Percentiles rank a stretch among this genome's conserved stretches.
These are phyloP conservation scores for Polypedilum vanderplanki DNA, from an alignment of 1,140 invertebrate genomes.

Conservation along the genomic window DNA sequence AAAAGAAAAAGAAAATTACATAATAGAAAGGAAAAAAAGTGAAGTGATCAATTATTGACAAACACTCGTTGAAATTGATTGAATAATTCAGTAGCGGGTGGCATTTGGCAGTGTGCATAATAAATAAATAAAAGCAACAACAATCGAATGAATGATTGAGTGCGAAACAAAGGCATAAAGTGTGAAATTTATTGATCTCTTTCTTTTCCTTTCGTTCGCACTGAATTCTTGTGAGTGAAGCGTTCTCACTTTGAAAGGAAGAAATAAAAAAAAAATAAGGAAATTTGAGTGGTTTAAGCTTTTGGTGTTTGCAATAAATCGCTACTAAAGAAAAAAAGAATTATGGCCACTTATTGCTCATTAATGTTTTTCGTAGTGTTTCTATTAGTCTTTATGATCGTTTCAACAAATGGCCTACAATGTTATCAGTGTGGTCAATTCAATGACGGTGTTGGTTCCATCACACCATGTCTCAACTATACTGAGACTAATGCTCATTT, in stretches of 20 bases:
- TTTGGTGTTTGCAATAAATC: not conserved
- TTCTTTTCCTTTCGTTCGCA: too few species aligned
- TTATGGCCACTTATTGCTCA: conserved; percentile 21
- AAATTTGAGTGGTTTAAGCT: not conserved
- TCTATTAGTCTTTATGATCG: conserved; percentile 23
- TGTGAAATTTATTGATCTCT: conserved; percentile 2
- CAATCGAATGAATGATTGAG: too few species aligned
- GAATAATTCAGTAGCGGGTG: too few species aligned
- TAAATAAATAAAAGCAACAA: too few species aligned
- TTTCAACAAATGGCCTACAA: conserved; percentile 47
- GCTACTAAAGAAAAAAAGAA: not conserved
- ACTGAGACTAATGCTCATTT: conserved; percentile 53
- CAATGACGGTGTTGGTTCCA: conserved; percentile 71
- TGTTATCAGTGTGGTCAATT: conserved; percentile 72
- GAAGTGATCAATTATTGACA: too few species aligned
- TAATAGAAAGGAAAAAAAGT: not conserved
- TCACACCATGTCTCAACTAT: conserved; percentile 70
- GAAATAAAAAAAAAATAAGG: too few species aligned
- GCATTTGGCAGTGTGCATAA: too few species aligned
- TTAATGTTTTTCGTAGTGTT: conserved; percentile 8
- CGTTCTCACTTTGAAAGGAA: too few species aligned
- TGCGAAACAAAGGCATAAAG: not conserved
- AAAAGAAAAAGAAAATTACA: not conserved
- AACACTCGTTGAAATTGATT: too few species aligned
- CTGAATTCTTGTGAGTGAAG: too few species aligned